Conservation (phyloP, 2,888 invertebrate species). For the Agrochola lota region DNA sequence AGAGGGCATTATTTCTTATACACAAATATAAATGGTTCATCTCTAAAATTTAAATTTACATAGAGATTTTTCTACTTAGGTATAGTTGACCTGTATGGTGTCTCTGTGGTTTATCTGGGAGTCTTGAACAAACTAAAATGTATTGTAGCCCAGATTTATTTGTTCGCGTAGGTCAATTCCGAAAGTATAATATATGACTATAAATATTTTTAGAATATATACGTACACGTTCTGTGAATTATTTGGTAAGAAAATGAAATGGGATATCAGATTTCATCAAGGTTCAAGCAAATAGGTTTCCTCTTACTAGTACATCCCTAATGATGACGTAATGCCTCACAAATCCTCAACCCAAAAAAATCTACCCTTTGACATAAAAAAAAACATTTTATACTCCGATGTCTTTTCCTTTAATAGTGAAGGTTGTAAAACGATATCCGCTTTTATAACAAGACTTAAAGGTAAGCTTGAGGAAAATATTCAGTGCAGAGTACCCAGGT, state of each 20-base stretch:
- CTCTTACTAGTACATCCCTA: neutral
- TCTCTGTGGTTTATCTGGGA: neutral
- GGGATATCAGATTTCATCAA: neutral
- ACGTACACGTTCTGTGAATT: neutral
- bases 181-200: neutral
- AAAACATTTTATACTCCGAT: constrained; percentile 22
- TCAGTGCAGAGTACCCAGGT: constrained; percentile 76
- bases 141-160: neutral
- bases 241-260: neutral
- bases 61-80: too few species aligned
- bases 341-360: neutral
- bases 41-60: too few species aligned
- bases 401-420: constrained; percentile 48
- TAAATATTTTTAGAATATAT: neutral
- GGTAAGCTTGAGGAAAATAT: constrained; percentile 71
- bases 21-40: too few species aligned
- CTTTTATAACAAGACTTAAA: constrained; percentile 65
- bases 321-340: neutral
- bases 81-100: neutral
- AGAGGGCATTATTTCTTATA: too few species aligned
- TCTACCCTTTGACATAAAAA: neutral
- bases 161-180: neutral
- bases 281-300: neutral
- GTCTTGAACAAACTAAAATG: neutral
- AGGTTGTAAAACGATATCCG: constrained; percentile 65